These are phyloP conservation scores for Entomobrya proxima DNA, from an alignment of 2,888 invertebrate genomes.

Conservation along the genomic window DNA sequence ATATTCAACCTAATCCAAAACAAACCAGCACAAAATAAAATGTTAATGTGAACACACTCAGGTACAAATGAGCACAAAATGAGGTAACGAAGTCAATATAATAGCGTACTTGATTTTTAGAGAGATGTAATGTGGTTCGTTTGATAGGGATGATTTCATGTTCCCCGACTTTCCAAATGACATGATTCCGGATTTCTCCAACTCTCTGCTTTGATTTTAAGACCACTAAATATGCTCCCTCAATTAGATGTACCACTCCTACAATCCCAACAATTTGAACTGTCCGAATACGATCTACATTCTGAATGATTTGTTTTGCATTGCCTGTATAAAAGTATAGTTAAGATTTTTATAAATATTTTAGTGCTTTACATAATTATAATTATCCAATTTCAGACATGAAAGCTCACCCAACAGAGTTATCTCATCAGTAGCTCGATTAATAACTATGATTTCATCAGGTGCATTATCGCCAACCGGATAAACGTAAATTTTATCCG, in stretches of 20 bases:
- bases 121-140: constrained; percentile 89
- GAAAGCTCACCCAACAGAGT: constrained; percentile 82
- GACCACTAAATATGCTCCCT: constrained; percentile 91
- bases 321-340: constrained; percentile 77
- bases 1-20: constrained; percentile 82
- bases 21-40: constrained; percentile 70
- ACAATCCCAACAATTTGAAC: constrained; percentile 88
- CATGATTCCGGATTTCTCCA: constrained; percentile 84
- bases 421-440: constrained; percentile 87
- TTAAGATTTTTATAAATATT: background rate
- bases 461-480: constrained; percentile 82
- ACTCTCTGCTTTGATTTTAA: constrained; percentile 90
- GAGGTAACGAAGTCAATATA: background rate
- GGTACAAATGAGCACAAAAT: background rate
- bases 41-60: background rate
- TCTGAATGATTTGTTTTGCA: constrained; percentile 82
- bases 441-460: constrained; percentile 88
- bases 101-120: constrained; percentile 89
- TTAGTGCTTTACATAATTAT: constrained; percentile 76
- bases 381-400: background rate
- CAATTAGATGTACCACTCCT: constrained; percentile 89
- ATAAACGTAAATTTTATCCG: constrained; percentile 92
- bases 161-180: constrained; percentile 87
- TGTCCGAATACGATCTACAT: constrained; percentile 80
- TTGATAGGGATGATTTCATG: constrained; percentile 92